Evolutionary conservation across 2,888 invertebrate genomes (phyloP).

Genomic region (Lamproptera curius): DNA sequence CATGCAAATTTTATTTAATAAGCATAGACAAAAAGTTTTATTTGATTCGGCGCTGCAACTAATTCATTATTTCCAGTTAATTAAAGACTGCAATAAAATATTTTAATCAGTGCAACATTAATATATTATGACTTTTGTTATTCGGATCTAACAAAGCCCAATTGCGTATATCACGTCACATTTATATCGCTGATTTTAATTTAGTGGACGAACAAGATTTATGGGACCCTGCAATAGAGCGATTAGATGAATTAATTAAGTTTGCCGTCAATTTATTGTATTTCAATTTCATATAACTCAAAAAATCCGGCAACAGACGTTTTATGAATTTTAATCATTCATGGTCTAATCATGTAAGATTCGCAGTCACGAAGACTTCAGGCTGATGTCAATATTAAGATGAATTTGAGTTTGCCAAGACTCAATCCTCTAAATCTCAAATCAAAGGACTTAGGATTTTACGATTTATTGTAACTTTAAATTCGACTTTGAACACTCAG

Average conservation of each 20-base stretch:
- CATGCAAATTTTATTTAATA: slow-evolving; percentile 7
- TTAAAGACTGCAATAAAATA: slow-evolving; percentile 15
- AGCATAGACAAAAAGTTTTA: neutral
- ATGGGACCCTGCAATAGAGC: slow-evolving; percentile 10
- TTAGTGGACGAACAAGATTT: slow-evolving; percentile 3
- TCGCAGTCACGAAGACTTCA: no score
- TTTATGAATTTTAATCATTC: slow-evolving; percentile 12
- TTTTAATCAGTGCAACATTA: slow-evolving; percentile 7
- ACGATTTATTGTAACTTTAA: no score
- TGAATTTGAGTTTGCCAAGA: no score
- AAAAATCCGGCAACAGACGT: slow-evolving; percentile 3
- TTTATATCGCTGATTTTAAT: slow-evolving; percentile 1
- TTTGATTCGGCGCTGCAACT: neutral
- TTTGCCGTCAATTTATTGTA: neutral
- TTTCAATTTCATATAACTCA: slow-evolving; percentile 7
- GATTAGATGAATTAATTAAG: slow-evolving; percentile 9
- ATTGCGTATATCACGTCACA: slow-evolving; percentile 1
- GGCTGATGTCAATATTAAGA: no score
- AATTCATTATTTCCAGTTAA: slow-evolving; percentile 9
- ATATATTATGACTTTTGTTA: slow-evolving; percentile 8
- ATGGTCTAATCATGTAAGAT: no score
- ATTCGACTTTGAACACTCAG: no score
- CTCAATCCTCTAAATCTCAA: no score
- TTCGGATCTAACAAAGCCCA: slow-evolving; percentile 1
- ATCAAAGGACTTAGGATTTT: no score